phyloP scores from a whole-genome alignment of 2,888 invertebrate genomes.

The Xestobium rufovillosum region DNA sequence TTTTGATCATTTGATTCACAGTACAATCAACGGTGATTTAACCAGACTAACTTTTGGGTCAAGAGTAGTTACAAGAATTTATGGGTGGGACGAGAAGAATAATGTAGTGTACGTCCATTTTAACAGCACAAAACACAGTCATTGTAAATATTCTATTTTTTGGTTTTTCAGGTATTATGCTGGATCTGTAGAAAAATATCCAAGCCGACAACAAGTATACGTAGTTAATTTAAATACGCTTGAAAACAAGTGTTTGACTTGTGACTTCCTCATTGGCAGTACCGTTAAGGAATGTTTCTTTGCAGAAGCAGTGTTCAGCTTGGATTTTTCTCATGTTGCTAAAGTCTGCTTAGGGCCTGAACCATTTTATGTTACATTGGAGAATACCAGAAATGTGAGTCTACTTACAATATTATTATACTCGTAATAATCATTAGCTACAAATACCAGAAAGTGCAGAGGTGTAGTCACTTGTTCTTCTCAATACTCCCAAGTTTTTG shows the following conservation, averaged over 20 bases:
- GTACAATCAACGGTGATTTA: constrained; percentile 23
- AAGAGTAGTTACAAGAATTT: constrained; percentile 52
- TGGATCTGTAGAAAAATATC: constrained; percentile 54
- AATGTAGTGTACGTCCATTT: constrained; percentile 47
- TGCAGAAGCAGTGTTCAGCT: constrained; percentile 53
- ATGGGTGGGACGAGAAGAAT: constrained; percentile 54
- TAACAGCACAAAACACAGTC: no score
- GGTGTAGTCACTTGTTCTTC: no score
- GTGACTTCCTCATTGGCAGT: constrained; percentile 51
- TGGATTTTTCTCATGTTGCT: constrained; percentile 56
- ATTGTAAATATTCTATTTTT: no score
- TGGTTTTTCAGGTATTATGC: constrained; percentile 65
- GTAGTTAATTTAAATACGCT: constrained; percentile 35
- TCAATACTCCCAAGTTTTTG: no score
- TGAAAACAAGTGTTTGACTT: constrained; percentile 59
- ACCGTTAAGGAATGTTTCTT: constrained; percentile 48
- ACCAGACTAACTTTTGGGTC: constrained; percentile 51
- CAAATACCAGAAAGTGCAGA: no score
- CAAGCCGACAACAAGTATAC: constrained; percentile 62
- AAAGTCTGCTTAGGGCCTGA: constrained; percentile 61
- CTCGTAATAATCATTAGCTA: no score
- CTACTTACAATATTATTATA: no score
- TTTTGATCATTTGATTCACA: constrained; percentile 33
- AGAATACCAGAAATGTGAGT: constrained; percentile 36
- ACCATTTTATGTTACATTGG: constrained; percentile 52